Evolutionary conservation across 2,888 invertebrate species (phyloP), one percentile per base, ranked within the genome.

Genomic region (Empis livida): DNA sequence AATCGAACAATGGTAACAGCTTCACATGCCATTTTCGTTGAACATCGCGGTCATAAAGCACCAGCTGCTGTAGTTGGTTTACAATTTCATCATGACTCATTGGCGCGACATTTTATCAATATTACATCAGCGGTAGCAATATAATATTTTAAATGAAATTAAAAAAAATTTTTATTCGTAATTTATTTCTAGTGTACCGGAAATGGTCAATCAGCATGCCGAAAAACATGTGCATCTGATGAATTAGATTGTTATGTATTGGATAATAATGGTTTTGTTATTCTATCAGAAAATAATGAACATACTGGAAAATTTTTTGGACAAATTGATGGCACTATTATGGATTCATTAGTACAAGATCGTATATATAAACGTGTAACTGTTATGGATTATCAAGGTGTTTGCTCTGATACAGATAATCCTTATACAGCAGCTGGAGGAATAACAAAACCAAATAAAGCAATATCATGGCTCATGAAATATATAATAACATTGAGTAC

Each of bases 241-340:
- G 87, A 88, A 56, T 71, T 92, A 23, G 91, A 93, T 63, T 95
- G 95, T 65, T 95, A 92, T 63, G 83, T 95, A 32, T 72, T 95
- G 47, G 95, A 95, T 63, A 92, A 94, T 69, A 93, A 91, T 64
- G 95, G 94, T 13, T 95, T 92, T 65, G 85, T 95, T 45, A 84
- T 95, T 45, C 80, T 92, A 37, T 92, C 92, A 1, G 91, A 93
- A 67, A 84, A 85, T 55, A 75, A 78, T 31, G 80, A 86, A 39
- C 88, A 93, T 59, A 90, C 90, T 2, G 94, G 94, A 2, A 79
- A 84, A 60, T 95, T 95, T 70, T 94, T 94, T 61, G 95, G 94
- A 0, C 90, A 92, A 68, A 85, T 93, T 39, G 93, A 94, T 64
- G 91, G 91, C 16, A 91, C 91, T 13, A 90, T 93, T 51, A 91